Percentiles rank a stretch among this genome's conserved stretches.
Evolutionary conservation across 2,888 invertebrate species (phyloP).

Genomic region (Clistopyga incitator): DNA sequence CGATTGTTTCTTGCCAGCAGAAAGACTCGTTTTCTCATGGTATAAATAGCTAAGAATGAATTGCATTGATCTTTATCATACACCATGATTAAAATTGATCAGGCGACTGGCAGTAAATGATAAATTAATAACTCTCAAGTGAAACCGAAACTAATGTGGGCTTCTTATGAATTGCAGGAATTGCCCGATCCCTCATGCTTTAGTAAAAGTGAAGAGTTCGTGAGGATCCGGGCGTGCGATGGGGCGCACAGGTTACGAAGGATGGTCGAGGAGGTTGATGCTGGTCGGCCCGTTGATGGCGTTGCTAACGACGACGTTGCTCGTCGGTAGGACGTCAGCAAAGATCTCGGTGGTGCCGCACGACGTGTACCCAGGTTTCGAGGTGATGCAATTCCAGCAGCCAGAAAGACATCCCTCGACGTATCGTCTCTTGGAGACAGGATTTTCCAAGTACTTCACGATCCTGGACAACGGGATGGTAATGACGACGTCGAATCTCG

Average conservation of each 20-base stretch:
- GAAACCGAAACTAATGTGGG: background rate
- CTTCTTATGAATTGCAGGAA: conserved; percentile 44
- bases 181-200: conserved; percentile 76
- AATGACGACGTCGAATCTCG: conserved; percentile 95
- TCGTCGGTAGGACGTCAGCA: conserved; percentile 58
- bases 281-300: conserved; percentile 45
- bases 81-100: background rate
- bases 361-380: conserved; percentile 95
- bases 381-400: conserved; percentile 90
- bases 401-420: conserved; percentile 84
- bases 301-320: conserved; percentile 71
- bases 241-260: conserved; percentile 73
- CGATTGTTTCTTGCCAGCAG: too few relatives aligned
- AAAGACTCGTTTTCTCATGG: too few relatives aligned
- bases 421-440: conserved; percentile 91
- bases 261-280: conserved; percentile 68
- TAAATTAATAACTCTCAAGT: background rate
- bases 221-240: conserved; percentile 74
- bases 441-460: conserved; percentile 94
- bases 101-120: background rate
- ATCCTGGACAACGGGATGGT: conserved; percentile 94
- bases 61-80: too few relatives aligned
- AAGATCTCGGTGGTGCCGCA: conserved; percentile 90
- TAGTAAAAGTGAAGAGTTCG: conserved; percentile 75
- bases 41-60: too few relatives aligned